phyloP scores from a whole-genome alignment of 1,140 invertebrate species.

The Papilio polyxenes region DNA sequence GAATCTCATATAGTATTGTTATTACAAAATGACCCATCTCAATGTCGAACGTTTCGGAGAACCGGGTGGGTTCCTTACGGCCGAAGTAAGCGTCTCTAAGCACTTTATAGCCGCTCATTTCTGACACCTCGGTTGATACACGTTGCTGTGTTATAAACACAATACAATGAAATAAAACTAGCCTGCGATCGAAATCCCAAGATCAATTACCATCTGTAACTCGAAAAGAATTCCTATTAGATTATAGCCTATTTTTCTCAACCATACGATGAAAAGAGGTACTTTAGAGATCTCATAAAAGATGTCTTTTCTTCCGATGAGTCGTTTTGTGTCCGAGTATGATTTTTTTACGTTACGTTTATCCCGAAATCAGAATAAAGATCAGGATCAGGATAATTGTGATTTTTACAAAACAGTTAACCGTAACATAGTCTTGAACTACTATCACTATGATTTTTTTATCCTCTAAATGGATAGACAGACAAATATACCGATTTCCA shows the following conservation, averaged over 20 bases:
- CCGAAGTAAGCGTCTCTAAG: constrained; percentile 65
- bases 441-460: too few relatives aligned
- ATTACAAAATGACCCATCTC: constrained; percentile 78
- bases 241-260: neutral
- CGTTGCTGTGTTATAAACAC: constrained; percentile 43
- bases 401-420: neutral
- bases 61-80: constrained; percentile 46
- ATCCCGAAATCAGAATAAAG: too few relatives aligned
- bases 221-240: neutral
- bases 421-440: neutral
- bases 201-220: constrained; percentile 56
- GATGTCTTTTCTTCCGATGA: neutral
- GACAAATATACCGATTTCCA: too few relatives aligned
- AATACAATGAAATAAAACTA: neutral
- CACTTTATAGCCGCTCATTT: constrained; percentile 72
- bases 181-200: constrained; percentile 45
- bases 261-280: too few relatives aligned
- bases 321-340: too few relatives aligned
- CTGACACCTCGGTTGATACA: constrained; percentile 75
- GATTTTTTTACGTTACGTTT: too few relatives aligned
- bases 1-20: constrained; percentile 57
- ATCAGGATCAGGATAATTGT: neutral
- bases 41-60: constrained; percentile 74
- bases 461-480: too few relatives aligned
- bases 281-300: neutral